Evolutionary conservation across 1,140 invertebrate genomes (phyloP).

Genomic region (Plutomurus gul): DNA sequence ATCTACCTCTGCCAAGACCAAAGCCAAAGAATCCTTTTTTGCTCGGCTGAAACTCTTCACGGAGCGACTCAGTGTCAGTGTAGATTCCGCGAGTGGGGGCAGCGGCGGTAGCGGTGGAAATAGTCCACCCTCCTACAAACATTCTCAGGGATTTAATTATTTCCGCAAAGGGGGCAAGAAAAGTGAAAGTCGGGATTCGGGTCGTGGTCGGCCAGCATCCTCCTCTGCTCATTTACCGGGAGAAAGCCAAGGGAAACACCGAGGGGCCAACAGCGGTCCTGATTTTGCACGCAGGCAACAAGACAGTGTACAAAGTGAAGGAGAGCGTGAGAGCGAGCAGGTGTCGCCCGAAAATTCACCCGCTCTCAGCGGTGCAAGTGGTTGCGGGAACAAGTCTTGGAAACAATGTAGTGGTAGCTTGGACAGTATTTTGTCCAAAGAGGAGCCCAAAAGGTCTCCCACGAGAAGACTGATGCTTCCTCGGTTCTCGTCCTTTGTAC

Average conservation of each 20-base stretch:
- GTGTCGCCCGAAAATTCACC: constrained; percentile 49
- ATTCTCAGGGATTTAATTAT: constrained; percentile 43
- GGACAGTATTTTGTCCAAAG: constrained; percentile 52
- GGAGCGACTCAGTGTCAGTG: constrained; percentile 42
- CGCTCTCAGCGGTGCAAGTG: constrained; percentile 33
- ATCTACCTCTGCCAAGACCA: constrained; percentile 30
- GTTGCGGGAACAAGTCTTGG: constrained; percentile 23
- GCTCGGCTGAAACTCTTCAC: constrained; percentile 49
- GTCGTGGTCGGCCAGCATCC: neutral
- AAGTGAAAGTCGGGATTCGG: neutral
- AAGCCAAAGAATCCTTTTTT: constrained; percentile 53
- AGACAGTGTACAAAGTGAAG: constrained; percentile 36
- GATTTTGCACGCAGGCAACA: constrained; percentile 3
- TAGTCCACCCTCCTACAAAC: constrained; percentile 33
- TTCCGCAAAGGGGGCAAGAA: constrained; percentile 38
- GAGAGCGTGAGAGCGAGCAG: constrained; percentile 41
- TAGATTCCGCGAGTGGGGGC: constrained; percentile 36
- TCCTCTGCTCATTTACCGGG: neutral
- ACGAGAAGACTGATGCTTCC: constrained; percentile 50
- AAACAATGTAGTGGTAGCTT: constrained; percentile 52
- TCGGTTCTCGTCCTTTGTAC: constrained; percentile 53
- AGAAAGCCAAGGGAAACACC: constrained; percentile 24
- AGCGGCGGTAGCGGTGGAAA: constrained; percentile 28
- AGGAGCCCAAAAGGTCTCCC: constrained; percentile 47
- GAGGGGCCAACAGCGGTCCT: constrained; percentile 36